A percentile compares a stretch with the other conserved stretches of the same genome.
Conservation (phyloP, 2,888 invertebrate species). For the Endotricha flammealis region DNA sequence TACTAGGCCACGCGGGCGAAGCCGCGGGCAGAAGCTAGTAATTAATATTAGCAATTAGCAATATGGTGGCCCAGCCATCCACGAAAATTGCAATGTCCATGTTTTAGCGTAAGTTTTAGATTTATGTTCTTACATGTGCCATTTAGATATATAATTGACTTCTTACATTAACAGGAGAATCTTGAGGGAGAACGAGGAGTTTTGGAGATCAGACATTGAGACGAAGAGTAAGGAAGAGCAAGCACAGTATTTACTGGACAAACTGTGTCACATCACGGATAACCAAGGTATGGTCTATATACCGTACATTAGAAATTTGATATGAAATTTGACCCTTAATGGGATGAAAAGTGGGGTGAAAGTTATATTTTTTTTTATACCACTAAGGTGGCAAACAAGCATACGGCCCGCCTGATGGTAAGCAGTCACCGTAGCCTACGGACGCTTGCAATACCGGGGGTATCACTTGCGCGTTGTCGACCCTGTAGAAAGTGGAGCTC, state of each 20-base stretch:
- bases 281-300: constrained; percentile 42
- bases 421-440: neutral
- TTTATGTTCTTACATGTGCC: too few relatives aligned
- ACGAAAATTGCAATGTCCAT: too few relatives aligned
- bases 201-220: constrained; percentile 36
- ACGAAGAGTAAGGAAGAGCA: constrained; percentile 32
- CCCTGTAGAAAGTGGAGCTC: too few relatives aligned
- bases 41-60: too few relatives aligned
- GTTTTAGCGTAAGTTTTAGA: too few relatives aligned
- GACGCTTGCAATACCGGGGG: neutral
- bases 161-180: constrained; percentile 32
- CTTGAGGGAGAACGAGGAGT: constrained; percentile 35
- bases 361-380: neutral
- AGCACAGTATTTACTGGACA: constrained; percentile 26
- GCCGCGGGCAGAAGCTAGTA: too few relatives aligned
- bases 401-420: neutral
- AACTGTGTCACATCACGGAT: constrained; percentile 35
- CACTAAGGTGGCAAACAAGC: constrained; percentile 4
- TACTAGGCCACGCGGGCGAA: too few relatives aligned
- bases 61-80: too few relatives aligned
- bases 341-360: too few relatives aligned
- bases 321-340: too few relatives aligned
- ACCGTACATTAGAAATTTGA: too few relatives aligned
- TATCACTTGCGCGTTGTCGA: neutral
- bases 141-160: neutral